Evolutionary conservation across 2,113 vertebrate genomes (phyloP).

Genomic region (Etheostoma cragini): DNA sequence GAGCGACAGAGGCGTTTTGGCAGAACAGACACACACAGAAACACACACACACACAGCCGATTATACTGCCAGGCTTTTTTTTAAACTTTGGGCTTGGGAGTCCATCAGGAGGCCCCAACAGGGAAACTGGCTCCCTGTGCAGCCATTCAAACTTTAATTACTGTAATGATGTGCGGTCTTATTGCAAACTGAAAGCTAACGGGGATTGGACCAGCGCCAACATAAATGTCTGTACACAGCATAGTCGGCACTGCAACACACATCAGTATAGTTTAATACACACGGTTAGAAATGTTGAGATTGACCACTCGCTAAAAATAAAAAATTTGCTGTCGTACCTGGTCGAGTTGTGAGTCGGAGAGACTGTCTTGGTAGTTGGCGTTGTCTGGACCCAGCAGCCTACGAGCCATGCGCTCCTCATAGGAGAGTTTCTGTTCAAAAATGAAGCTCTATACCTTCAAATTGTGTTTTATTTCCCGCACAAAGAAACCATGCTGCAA

Average conservation of each 20-base stretch:
- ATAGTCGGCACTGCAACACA: slow-evolving; percentile 12
- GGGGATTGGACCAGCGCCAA: slow-evolving; percentile 39
- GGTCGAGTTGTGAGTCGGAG: slow-evolving; percentile 82
- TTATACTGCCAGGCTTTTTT: slow-evolving; percentile 40
- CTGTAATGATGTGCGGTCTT: slow-evolving; percentile 27
- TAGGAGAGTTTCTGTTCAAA: slow-evolving; percentile 90
- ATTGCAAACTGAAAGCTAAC: slow-evolving; percentile 27
- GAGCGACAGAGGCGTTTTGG: slow-evolving; percentile 43
- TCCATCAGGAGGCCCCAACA: slow-evolving; percentile 49
- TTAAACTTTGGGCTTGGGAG: slow-evolving; percentile 14
- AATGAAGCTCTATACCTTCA: slow-evolving; percentile 22
- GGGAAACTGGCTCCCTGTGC: slow-evolving; percentile 21
- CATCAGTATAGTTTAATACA: slow-evolving; percentile 5
- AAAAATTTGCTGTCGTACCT: slow-evolving; percentile 82
- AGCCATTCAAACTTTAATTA: slow-evolving; percentile 46
- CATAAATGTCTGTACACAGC: neutral
- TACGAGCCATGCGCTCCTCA: slow-evolving; percentile 95
- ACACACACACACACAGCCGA: slow-evolving; percentile 19
- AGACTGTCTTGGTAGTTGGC: slow-evolving; percentile 86
- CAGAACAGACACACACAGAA: slow-evolving; percentile 17
- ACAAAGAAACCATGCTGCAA: neutral
- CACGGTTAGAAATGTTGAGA: neutral
- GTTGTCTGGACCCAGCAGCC: slow-evolving; percentile 92
- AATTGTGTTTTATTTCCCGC: slow-evolving; percentile 1
- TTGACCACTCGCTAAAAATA: neutral